A percentile compares a stretch with the other conserved stretches of the same genome.
These are phyloP conservation scores for Pongo abelii DNA, from an alignment of 2,113 vertebrate genomes.

Conservation along the genomic window DNA sequence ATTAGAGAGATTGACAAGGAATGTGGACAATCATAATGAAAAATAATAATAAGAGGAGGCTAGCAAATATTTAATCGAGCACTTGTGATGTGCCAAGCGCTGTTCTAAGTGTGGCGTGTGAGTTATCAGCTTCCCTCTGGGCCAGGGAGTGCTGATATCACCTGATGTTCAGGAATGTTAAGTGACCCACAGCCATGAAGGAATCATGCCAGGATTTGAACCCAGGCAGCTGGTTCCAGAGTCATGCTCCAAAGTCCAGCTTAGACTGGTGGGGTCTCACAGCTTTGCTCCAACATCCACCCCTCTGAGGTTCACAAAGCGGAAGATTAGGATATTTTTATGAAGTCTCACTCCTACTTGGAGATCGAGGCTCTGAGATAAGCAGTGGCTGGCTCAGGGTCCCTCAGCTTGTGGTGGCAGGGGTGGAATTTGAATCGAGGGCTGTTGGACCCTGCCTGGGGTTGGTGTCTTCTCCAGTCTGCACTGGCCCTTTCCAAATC, in stretches of 20 bases:
- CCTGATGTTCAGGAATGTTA: conserved; percentile 51
- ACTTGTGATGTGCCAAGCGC: neutral
- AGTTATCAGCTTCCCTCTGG: neutral
- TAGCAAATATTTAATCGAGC: conserved; percentile 59
- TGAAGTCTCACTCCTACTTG: neutral
- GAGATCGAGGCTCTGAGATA: neutral
- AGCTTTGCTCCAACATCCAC: no score
- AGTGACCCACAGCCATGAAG: neutral
- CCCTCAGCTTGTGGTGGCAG: neutral
- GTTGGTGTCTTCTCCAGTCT: neutral
- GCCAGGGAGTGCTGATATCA: neutral
- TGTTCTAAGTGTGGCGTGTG: neutral
- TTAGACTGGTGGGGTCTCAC: neutral
- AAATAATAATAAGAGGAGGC: neutral
- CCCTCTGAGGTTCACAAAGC: neutral
- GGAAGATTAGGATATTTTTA: neutral
- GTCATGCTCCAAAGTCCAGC: neutral
- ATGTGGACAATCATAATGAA: neutral
- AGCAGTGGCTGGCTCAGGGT: neutral
- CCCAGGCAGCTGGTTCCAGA: neutral
- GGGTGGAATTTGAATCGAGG: neutral
- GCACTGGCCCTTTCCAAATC: neutral
- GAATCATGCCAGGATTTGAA: neutral
- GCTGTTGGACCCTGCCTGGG: neutral
- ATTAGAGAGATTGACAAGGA: conserved; percentile 48